A percentile compares a stretch with the other conserved stretches of the same genome.
Evolutionary conservation across 2,888 invertebrate genomes (phyloP).

Genomic region (Oscheius myriophilus): DNA sequence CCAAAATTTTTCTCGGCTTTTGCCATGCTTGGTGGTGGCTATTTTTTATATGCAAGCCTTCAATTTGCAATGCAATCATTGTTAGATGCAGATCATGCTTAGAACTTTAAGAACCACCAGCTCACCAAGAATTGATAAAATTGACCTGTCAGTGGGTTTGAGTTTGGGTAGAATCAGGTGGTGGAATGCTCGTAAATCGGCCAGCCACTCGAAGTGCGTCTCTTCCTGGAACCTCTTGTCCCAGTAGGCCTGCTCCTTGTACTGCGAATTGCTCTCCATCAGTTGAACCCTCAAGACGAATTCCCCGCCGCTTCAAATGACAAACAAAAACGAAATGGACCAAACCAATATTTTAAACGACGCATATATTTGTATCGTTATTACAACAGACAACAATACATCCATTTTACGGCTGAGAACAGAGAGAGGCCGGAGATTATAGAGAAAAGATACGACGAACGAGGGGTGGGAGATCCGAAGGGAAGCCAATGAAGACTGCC

Average conservation of each 20-base stretch:
- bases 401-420: background rate
- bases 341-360: background rate
- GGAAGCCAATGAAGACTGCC: constrained; percentile 38
- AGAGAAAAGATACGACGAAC: constrained; percentile 16
- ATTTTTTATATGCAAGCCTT: too few relatives aligned
- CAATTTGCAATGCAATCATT: too few relatives aligned
- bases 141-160: constrained; percentile 37
- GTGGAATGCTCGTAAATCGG: constrained; percentile 48
- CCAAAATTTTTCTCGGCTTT: too few relatives aligned
- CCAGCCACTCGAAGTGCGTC: constrained; percentile 59
- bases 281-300: background rate
- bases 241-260: constrained; percentile 58
- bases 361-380: background rate
- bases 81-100: too few relatives aligned
- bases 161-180: constrained; percentile 46
- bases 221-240: constrained; percentile 56
- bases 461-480: constrained; percentile 14
- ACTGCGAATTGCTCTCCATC: constrained; percentile 55
- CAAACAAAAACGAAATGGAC: background rate
- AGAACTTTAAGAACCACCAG: background rate
- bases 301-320: background rate
- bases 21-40: too few relatives aligned
- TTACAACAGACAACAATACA: constrained; percentile 23
- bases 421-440: constrained; percentile 12
- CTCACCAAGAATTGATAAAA: background rate